phyloP scores from a whole-genome alignment of 2,797 vertebrate genomes.

The Spea hammondii region DNA sequence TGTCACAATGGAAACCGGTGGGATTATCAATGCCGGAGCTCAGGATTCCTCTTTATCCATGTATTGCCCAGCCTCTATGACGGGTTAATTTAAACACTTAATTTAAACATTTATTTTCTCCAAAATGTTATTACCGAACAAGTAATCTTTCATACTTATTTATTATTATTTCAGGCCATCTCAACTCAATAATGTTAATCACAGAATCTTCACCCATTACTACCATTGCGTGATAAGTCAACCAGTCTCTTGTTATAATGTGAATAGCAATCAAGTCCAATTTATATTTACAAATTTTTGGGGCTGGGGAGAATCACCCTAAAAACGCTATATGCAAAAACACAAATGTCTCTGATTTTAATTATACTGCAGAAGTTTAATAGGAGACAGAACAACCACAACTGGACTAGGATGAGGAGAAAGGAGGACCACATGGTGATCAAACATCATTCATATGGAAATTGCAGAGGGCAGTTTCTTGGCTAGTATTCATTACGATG shows the following conservation, averaged over 20 bases:
- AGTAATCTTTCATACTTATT: too few relatives aligned
- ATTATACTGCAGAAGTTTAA: slow-evolving; percentile 24
- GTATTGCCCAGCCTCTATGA: too few relatives aligned
- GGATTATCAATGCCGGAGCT: too few relatives aligned
- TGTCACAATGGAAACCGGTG: too few relatives aligned
- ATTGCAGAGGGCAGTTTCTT: slow-evolving; percentile 6
- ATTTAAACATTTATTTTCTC: too few relatives aligned
- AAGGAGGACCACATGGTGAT: neutral
- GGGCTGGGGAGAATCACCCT: neutral
- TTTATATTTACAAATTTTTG: neutral
- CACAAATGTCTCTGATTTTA: slow-evolving; percentile 46
- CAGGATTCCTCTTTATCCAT: too few relatives aligned
- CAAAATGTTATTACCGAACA: too few relatives aligned
- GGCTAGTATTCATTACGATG: slow-evolving; percentile 2
- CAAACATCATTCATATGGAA: neutral
- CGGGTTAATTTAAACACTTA: too few relatives aligned
- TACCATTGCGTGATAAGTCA: neutral
- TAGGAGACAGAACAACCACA: slow-evolving; percentile 12
- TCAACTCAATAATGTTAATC: too few relatives aligned
- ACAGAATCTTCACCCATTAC: neutral
- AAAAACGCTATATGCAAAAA: neutral
- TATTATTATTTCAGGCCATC: too few relatives aligned
- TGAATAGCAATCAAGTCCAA: slow-evolving; percentile 9
- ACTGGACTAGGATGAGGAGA: slow-evolving; percentile 10
- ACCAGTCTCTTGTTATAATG: neutral